Evolutionary conservation across 2,888 invertebrate species (phyloP), one percentile per base, ranked within the genome.

Genomic region (Clivina fossor): DNA sequence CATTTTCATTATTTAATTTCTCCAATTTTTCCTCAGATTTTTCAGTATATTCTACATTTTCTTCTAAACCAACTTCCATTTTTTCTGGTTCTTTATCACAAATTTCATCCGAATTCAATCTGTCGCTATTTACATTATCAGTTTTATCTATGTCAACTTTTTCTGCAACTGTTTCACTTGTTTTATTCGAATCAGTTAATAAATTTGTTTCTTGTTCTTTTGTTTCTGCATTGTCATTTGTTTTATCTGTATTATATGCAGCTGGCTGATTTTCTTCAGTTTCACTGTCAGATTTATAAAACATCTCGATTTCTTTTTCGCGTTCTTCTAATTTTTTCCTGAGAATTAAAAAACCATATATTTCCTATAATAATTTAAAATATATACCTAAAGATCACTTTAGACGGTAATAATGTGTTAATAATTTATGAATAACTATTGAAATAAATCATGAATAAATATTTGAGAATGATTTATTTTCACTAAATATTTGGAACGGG

Each of bases 241-340:
- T 28, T 37, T 38, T 32, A 8, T 22, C 30, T n/a, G n/a, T n/a
- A n/a, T 13, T 32, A 22, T 32, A 26, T 35, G 9, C 44, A 16
- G n/a, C n/a, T n/a, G 30, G 33, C 13, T 33, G n/a, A 19, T 58
- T 24, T 51, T 56, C 48, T 55, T 37, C 46, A 26, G 49, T 58
- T 59, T 77, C 80, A 9, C 78, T 78, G 61, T 83, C 83, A 62
- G 88, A 88, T 73, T 87, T 86, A 64, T 86, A 91, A 66, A 90
- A 82, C 64, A 83, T 79, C 64, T 84, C 81, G 47, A 88, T 83
- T 72, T 88, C 85, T 68, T 85, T 85, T 64, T 86, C 85, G 48
- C 87, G 80, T 65, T 86, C 81, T 66, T 87, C 81, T 62, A 90
- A 74, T 50, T 81, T 78, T 71, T 82, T 77, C 0, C 88, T 89